Evolutionary conservation across 2,113 vertebrate genomes (phyloP).

Genomic region (Megalops atlanticus): DNA sequence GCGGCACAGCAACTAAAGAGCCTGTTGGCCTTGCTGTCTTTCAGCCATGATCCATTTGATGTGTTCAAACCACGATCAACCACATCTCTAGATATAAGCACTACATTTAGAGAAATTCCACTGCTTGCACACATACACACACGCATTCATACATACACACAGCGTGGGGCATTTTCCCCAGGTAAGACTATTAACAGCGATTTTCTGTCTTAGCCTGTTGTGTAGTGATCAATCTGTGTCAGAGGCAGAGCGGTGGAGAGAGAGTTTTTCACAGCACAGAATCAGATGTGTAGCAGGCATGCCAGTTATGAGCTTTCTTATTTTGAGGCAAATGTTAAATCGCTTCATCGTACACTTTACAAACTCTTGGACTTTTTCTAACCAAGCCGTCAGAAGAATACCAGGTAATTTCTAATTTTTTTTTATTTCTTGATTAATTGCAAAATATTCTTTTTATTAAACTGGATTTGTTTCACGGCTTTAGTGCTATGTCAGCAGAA

Average conservation of each 20-base stretch:
- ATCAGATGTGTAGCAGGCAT: background rate
- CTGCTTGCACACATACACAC: background rate
- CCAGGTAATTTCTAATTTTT: slow-evolving; percentile 67
- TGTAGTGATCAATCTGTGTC: background rate
- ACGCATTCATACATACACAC: background rate
- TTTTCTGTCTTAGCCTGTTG: background rate
- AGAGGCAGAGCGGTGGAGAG: slow-evolving; percentile 13
- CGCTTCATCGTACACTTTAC: slow-evolving; percentile 48
- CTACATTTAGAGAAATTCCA: background rate
- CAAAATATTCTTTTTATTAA: slow-evolving; percentile 47
- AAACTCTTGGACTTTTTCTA: slow-evolving; percentile 75
- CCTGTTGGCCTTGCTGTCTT: background rate
- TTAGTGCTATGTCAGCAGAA: slow-evolving; percentile 57
- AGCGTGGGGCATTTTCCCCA: background rate
- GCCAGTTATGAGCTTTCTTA: slow-evolving; percentile 5
- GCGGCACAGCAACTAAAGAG: background rate
- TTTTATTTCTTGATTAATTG: slow-evolving; percentile 29
- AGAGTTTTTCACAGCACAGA: slow-evolving; percentile 11
- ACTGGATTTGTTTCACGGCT: slow-evolving; percentile 84
- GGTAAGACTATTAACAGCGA: background rate
- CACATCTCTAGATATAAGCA: background rate
- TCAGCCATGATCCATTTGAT: too few species aligned
- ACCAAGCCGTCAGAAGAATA: slow-evolving; percentile 80
- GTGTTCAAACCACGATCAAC: too few species aligned
- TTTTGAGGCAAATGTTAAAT: slow-evolving; percentile 42